Evolutionary conservation across 2,797 vertebrate genomes (phyloP).

Genomic region (Sebastes vulpes): DNA sequence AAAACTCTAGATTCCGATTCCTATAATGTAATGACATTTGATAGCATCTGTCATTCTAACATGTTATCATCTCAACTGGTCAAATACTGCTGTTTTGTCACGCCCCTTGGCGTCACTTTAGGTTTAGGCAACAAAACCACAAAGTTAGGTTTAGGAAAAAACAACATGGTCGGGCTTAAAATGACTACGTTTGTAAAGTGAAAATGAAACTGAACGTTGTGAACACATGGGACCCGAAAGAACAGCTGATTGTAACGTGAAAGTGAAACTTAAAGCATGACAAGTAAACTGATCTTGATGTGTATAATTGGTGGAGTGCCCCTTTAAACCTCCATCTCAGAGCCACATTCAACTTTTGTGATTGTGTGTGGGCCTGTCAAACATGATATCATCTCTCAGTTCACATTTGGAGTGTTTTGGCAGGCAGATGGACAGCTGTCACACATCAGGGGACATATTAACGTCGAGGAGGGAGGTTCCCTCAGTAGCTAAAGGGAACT

Average conservation of each 20-base stretch:
- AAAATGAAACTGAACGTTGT: not conserved
- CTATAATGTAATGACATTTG: not conserved
- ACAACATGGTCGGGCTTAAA: too few species aligned
- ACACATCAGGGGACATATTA: constrained; percentile 18
- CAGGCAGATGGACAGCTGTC: constrained; percentile 61
- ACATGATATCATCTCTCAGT: not conserved
- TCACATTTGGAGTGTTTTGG: constrained; percentile 35
- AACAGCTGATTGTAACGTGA: too few species aligned
- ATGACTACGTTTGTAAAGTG: not conserved
- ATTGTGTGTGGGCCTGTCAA: not conserved
- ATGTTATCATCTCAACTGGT: too few species aligned
- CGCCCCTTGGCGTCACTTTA: too few species aligned
- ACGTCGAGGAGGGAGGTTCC: constrained; percentile 22
- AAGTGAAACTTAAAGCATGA: not conserved
- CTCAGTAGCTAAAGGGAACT: constrained; percentile 52
- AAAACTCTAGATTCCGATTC: not conserved
- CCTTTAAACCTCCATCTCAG: not conserved
- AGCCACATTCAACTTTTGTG: not conserved
- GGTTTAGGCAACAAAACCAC: too few species aligned
- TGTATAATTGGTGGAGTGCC: not conserved
- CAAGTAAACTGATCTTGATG: not conserved
- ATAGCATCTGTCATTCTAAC: not conserved
- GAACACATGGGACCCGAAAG: too few species aligned
- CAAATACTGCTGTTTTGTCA: too few species aligned
- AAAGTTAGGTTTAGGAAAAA: too few species aligned